Evolutionary conservation across 2,113 vertebrate genomes (phyloP).

Genomic region (Syrmaticus mikado): DNA sequence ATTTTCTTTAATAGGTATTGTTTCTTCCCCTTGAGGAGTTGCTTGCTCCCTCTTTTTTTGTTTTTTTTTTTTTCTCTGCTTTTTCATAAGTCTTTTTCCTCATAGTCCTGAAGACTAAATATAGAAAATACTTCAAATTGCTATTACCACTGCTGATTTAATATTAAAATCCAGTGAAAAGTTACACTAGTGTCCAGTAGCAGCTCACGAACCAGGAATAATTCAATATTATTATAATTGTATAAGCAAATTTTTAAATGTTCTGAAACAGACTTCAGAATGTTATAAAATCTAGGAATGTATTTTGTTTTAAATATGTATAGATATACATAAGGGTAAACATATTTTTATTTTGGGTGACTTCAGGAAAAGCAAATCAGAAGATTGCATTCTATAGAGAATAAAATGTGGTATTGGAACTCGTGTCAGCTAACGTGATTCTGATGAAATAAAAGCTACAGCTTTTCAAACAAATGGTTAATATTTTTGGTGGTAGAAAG

Average conservation of each 20-base stretch:
- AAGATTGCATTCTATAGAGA: not conserved
- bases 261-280: not conserved
- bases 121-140: not conserved
- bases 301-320: not conserved
- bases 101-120: not conserved
- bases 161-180: not conserved
- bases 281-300: not conserved
- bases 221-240: not conserved
- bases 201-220: not conserved
- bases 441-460: not conserved
- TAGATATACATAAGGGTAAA: not conserved
- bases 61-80: not conserved
- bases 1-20: not conserved
- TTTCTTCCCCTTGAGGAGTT: slow-evolving; percentile 14
- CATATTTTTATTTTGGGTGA: not conserved
- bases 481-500: not conserved
- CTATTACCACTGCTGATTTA: not conserved
- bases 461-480: not conserved
- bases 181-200: not conserved
- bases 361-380: not conserved
- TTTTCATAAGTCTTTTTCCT: slow-evolving; percentile 10
- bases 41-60: not conserved
- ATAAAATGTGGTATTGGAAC: not conserved
- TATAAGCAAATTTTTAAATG: not conserved
- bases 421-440: not conserved